phyloP scores from a whole-genome alignment of 2,888 invertebrate species.

The Andrena minutula region DNA sequence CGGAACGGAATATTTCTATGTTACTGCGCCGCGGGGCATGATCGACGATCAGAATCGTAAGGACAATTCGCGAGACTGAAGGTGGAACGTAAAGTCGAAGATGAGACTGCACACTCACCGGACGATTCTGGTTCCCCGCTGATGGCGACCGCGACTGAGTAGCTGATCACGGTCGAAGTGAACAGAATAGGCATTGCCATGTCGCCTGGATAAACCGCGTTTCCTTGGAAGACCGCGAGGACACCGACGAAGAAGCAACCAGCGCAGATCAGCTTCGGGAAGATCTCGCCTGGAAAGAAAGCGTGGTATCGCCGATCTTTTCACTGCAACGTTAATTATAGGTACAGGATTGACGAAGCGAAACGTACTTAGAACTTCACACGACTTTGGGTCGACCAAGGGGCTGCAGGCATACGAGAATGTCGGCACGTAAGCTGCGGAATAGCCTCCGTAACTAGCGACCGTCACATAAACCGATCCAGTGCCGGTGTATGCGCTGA shows the following conservation, averaged over 20 bases:
- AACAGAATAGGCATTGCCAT: constrained; percentile 88
- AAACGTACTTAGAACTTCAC: constrained; percentile 60
- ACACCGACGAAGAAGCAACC: constrained; percentile 87
- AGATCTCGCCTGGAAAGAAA: constrained; percentile 59
- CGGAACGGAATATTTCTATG: not conserved
- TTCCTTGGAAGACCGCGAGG: constrained; percentile 88
- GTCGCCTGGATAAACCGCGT: constrained; percentile 88
- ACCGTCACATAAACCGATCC: constrained; percentile 88
- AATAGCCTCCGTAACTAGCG: constrained; percentile 84
- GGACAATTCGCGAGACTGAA: too few species aligned
- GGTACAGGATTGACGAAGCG: not conserved
- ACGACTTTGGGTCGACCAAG: constrained; percentile 76
- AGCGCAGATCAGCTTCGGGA: constrained; percentile 83
- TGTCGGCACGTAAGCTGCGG: constrained; percentile 89
- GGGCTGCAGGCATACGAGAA: constrained; percentile 89
- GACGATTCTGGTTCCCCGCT: not conserved
- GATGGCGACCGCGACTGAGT: constrained; percentile 64
- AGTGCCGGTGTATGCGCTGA: constrained; percentile 88
- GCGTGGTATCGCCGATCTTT: not conserved
- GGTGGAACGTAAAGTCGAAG: too few species aligned
- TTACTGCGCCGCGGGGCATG: not conserved
- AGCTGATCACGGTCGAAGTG: constrained; percentile 87
- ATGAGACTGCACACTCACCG: not conserved
- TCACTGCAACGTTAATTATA: too few species aligned
- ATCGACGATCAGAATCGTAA: not conserved